Evolutionary conservation across 1,140 invertebrate species (phyloP).

Genomic region (Drosophila parvula): DNA sequence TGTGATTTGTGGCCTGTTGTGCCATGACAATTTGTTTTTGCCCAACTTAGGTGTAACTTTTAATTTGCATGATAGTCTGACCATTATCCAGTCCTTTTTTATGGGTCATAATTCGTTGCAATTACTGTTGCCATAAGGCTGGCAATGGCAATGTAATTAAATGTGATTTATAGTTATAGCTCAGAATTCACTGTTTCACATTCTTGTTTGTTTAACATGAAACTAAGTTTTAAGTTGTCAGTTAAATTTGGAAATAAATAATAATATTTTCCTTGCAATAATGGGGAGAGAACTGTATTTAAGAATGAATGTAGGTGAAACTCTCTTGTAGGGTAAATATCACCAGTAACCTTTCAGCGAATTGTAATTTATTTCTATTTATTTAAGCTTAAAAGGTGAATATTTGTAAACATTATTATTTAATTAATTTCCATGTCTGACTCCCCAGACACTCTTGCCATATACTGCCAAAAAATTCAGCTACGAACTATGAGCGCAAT

Average conservation of each 20-base stretch:
- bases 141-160: conserved; percentile 7
- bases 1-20: conserved; percentile 48
- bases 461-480: not conserved
- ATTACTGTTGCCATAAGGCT: conserved; percentile 2
- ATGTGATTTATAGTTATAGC: conserved; percentile 7
- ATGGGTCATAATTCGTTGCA: conserved; percentile 8
- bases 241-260: not conserved
- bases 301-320: not conserved
- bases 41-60: conserved; percentile 10
- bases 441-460: not conserved
- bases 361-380: not conserved
- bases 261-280: no score
- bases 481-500: not conserved
- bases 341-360: not conserved
- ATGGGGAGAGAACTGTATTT: not conserved
- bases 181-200: not conserved
- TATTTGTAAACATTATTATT: not conserved
- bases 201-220: not conserved
- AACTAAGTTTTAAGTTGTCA: not conserved
- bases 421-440: not conserved
- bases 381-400: not conserved
- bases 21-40: conserved; percentile 37
- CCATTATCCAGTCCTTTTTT: conserved; percentile 25
- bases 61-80: conserved; percentile 28
- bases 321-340: not conserved